These are phyloP conservation scores for Iguana delicatissima DNA, from an alignment of 2,797 vertebrate genomes.

Conservation along the genomic window DNA sequence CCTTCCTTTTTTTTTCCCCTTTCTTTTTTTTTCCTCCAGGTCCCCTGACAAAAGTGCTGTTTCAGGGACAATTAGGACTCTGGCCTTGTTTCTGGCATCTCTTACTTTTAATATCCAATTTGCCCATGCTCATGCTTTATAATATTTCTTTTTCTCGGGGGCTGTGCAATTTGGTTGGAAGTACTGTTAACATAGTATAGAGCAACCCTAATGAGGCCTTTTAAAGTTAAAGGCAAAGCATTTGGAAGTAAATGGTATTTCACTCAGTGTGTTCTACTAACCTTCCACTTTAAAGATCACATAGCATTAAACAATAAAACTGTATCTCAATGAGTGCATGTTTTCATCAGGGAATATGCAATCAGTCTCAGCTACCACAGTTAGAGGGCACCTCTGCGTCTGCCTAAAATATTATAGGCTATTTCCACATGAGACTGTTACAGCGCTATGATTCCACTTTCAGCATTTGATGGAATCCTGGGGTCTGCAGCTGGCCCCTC, in stretches of 20 bases:
- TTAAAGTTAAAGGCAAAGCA: constrained; percentile 40
- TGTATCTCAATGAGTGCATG: neutral
- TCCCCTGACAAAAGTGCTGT: constrained; percentile 40
- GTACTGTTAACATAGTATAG: constrained; percentile 38
- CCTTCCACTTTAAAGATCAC: constrained; percentile 49
- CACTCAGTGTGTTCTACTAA: constrained; percentile 46
- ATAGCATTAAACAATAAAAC: constrained; percentile 25
- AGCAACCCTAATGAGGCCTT: constrained; percentile 44
- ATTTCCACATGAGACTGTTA: too few relatives aligned
- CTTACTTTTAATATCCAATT: constrained; percentile 49
- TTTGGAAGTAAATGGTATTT: constrained; percentile 45
- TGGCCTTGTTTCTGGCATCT: constrained; percentile 34
- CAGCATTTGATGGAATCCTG: too few relatives aligned
- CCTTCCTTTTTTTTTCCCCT: constrained; percentile 8
- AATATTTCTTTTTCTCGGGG: constrained; percentile 60
- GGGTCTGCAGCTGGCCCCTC: too few relatives aligned
- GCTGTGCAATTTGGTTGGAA: constrained; percentile 47
- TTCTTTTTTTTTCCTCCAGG: constrained; percentile 27
- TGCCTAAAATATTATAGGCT: too few relatives aligned
- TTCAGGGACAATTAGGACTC: constrained; percentile 46
- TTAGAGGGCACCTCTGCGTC: neutral
- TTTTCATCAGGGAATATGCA: neutral
- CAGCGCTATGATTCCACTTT: too few relatives aligned
- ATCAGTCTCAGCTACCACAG: neutral
- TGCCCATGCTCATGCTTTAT: constrained; percentile 56